These are phyloP conservation scores for Cynocephalus volans DNA, from an alignment of 2,113 vertebrate species.

Conservation along the genomic window DNA sequence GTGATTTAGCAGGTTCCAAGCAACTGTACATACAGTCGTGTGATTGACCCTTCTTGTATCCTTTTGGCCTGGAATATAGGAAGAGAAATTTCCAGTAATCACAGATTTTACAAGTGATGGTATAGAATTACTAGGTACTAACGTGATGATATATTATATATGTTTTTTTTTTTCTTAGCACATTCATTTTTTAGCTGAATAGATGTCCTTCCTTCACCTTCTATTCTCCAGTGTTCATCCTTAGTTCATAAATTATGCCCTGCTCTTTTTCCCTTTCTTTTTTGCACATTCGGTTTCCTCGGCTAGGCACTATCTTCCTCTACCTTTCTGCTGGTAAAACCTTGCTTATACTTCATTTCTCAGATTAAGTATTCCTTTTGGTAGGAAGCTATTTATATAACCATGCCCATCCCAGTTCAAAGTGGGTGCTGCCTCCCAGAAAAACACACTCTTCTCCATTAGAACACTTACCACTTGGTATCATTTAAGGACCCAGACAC, in stretches of 20 bases:
- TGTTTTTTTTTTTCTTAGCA: neutral
- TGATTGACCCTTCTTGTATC: neutral
- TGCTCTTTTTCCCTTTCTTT: neutral
- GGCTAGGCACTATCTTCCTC: neutral
- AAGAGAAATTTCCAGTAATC: neutral
- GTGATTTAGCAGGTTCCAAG: neutral
- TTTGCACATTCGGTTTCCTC: neutral
- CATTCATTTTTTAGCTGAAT: neutral
- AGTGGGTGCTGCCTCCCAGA: neutral
- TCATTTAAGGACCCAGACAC: neutral
- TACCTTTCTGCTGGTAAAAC: neutral
- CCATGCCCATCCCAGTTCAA: rapidly evolving
- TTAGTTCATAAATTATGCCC: neutral
- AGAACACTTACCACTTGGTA: neutral
- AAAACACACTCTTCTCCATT: neutral
- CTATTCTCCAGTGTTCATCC: neutral
- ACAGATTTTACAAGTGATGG: neutral
- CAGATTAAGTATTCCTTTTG: neutral
- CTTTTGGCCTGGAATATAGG: neutral
- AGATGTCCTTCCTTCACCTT: neutral
- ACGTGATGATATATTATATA: neutral
- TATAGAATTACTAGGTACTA: neutral
- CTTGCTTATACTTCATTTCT: neutral
- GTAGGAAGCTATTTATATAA: neutral
- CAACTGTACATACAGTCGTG: too few species aligned